Conservation (phyloP, 2,113 vertebrate genomes). For the Aspiorhynchus laticeps region DNA sequence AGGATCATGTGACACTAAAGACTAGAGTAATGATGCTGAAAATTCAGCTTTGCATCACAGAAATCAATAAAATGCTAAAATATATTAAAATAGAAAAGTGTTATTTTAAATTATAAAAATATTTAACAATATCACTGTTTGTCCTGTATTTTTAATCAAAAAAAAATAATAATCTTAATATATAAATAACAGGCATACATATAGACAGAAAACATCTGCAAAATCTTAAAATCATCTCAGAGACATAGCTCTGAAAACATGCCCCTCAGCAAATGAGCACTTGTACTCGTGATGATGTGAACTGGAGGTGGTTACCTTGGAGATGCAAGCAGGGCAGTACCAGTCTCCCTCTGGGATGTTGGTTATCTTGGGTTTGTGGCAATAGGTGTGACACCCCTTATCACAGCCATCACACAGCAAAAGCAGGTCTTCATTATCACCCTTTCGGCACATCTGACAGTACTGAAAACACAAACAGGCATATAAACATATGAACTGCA, state of each 20-base stretch:
- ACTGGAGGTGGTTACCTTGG: constrained; percentile 81
- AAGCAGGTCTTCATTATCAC: constrained; percentile 96
- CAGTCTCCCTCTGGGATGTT: constrained; percentile 97
- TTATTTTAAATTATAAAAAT: no score
- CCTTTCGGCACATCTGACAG: constrained; percentile 97
- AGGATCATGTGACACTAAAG: no score
- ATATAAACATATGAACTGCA: neutral
- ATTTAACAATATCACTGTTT: no score
- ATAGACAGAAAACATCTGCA: no score
- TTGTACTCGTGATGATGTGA: neutral
- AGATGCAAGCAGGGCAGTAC: constrained; percentile 98
- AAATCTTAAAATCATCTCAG: neutral
- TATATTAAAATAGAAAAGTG: no score
- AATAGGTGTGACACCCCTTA: constrained; percentile 99
- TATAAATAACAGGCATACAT: no score
- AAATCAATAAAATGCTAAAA: no score
- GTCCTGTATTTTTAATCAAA: no score
- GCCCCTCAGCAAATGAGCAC: neutral
- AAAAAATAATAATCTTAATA: no score
- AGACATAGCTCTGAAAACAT: neutral
- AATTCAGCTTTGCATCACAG: no score
- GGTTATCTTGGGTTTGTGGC: constrained; percentile 97
- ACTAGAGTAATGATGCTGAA: no score
- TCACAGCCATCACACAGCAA: constrained; percentile 97
- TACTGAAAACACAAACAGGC: constrained; percentile 80